Conservation (phyloP, 2,888 invertebrate genomes). For the Scaptomyza reducta region DNA sequence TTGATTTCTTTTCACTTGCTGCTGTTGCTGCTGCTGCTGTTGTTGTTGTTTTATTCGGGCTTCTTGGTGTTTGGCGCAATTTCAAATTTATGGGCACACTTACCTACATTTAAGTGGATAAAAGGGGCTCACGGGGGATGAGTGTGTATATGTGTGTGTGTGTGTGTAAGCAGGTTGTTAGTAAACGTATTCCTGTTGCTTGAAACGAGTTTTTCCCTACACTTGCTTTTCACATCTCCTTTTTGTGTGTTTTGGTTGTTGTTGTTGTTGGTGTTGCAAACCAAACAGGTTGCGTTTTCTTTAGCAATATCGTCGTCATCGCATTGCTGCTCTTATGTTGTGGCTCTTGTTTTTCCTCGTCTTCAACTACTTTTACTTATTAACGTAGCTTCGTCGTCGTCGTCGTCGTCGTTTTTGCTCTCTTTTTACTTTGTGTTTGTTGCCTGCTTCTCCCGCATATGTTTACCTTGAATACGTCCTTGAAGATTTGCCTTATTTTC, state of each 20-base stretch:
- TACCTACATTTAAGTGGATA: slow-evolving; percentile 37
- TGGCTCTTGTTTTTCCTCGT: slow-evolving; percentile 24
- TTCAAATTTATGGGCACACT: slow-evolving; percentile 68
- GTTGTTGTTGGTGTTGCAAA: slow-evolving; percentile 38
- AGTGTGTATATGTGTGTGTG: slow-evolving; percentile 16
- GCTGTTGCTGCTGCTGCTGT: background rate
- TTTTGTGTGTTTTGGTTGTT: slow-evolving; percentile 42
- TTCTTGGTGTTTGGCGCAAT: slow-evolving; percentile 69
- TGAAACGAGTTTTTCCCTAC: slow-evolving; percentile 73
- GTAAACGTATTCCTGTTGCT: slow-evolving; percentile 39
- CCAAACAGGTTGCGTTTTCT: slow-evolving; percentile 79
- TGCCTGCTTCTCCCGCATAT: slow-evolving; percentile 62
- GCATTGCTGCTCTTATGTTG: slow-evolving; percentile 27
- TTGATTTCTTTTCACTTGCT: slow-evolving; percentile 21
- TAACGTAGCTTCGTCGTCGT: slow-evolving; percentile 46
- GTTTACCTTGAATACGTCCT: slow-evolving; percentile 80
- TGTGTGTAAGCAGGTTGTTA: slow-evolving; percentile 6
- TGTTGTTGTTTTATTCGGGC: slow-evolving; percentile 11
- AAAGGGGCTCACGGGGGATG: slow-evolving; percentile 14
- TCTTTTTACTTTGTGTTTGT: slow-evolving; percentile 15
- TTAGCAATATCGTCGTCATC: slow-evolving; percentile 45
- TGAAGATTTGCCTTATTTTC: slow-evolving; percentile 76
- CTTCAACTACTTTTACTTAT: slow-evolving; percentile 73
- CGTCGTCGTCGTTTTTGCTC: slow-evolving; percentile 24
- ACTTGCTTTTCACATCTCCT: slow-evolving; percentile 78